phyloP scores from a whole-genome alignment of 2,113 vertebrate species.

The Talpa occidentalis region DNA sequence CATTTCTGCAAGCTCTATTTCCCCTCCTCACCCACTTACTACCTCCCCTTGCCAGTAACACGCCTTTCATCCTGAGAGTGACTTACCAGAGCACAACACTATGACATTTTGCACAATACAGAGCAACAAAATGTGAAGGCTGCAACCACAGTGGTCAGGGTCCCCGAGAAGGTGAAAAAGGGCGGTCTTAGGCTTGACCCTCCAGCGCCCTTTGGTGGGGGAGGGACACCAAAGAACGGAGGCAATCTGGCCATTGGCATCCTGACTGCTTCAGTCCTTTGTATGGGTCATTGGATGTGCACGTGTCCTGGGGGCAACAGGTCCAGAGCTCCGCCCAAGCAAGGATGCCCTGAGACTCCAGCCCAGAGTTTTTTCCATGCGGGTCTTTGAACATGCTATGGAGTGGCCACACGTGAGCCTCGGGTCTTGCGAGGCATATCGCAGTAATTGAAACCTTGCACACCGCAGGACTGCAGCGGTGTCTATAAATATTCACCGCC shows the following conservation, averaged over 20 bases:
- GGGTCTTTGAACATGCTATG: not conserved
- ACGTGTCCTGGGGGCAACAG: not conserved
- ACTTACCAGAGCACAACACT: not conserved
- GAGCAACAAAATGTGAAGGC: not conserved
- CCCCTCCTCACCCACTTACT: not conserved
- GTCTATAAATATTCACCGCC: conserved; percentile 70
- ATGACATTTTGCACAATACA: not conserved
- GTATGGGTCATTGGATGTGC: not conserved
- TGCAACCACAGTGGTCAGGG: not conserved
- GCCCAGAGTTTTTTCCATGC: not conserved
- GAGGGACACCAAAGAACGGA: not conserved
- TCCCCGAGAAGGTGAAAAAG: not conserved
- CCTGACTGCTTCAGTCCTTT: not conserved
- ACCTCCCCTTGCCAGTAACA: not conserved
- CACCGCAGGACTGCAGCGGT: conserved; percentile 64
- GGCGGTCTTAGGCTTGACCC: not conserved
- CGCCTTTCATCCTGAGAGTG: not conserved
- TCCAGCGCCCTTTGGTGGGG: not conserved
- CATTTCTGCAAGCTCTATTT: not conserved
- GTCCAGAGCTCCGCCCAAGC: not conserved
- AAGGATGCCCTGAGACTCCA: not conserved
- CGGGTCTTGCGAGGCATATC: not conserved
- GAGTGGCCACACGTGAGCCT: not conserved
- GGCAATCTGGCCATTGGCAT: fast-evolving
- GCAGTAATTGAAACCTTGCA: conserved; percentile 74